Evolutionary conservation across 2,888 invertebrate genomes (phyloP), one percentile per base, ranked within the genome.

Genomic region (Busseola fusca): DNA sequence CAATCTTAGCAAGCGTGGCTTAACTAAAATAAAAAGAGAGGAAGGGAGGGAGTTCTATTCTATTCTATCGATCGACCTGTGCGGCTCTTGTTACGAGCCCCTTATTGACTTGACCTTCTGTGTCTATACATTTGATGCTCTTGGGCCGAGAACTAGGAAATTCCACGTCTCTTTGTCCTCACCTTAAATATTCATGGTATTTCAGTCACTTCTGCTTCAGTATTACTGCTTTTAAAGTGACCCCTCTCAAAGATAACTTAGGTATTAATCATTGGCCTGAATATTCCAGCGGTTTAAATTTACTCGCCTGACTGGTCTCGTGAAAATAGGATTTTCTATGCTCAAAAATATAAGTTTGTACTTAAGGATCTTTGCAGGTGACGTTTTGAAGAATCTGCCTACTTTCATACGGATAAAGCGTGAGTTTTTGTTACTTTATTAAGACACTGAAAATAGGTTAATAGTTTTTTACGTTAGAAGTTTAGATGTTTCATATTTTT

Each of bases 181-280:
- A 25, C 57, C 45, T 84, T 68, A 80, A 84, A 75, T 84, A 84
- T 84, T 82, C 80, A 84, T 78, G 65, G 71, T 30, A 74, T 82
- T 82, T 76, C 58, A 84, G 71, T 72, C 77, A 75, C 76, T 75
- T 71, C 78, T 78, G 81, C 73, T 71, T 60, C 50, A 64, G 56
- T 69, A 27, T 16, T 50, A 67, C 60, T 75, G 77, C 81, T 62
- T 70, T 67, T 69, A 65, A 30, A 25, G 76, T 66, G 81, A 75
- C 69, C 75, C 54, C 25, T 74, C 40, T 52, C 52, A 57, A 42
- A 30, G 60, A 75, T 64, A 54, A 54, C 69, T 74, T 42, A 54
- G 30, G 54, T 57, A 80, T 80, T 77, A 80, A 80, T 74, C 67
- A 80, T 67, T 74, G 66, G 52, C 25, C 34, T 74, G 80, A 80